phyloP scores from a whole-genome alignment of 2,113 vertebrate species.

The Tychaedon coryphoeus region DNA sequence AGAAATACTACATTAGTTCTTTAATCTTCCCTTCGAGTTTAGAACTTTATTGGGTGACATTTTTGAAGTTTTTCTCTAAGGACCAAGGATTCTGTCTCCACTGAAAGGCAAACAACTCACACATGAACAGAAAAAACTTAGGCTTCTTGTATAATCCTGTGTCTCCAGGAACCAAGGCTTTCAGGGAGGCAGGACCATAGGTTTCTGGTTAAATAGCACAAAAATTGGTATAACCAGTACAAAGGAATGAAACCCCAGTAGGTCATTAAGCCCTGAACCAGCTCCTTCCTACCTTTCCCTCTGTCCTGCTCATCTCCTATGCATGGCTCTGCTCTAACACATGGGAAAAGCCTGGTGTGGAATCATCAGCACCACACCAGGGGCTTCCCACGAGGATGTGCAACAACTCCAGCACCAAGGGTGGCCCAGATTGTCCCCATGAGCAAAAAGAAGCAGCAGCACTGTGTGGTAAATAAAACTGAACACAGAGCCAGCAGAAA shows the following conservation, averaged over 20 bases:
- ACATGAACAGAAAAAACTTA: background rate
- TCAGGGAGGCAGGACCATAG: background rate
- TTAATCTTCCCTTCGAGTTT: background rate
- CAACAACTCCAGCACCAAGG: background rate
- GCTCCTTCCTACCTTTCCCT: background rate
- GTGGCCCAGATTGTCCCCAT: background rate
- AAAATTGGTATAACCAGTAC: background rate
- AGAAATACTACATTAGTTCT: background rate
- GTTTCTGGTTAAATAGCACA: background rate
- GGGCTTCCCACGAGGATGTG: background rate
- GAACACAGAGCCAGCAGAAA: background rate
- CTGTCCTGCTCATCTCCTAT: background rate
- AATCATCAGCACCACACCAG: background rate
- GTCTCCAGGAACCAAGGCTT: background rate
- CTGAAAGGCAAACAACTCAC: background rate
- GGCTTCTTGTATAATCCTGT: background rate
- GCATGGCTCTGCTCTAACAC: background rate
- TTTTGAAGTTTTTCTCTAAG: background rate
- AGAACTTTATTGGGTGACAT: background rate
- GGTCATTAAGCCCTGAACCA: background rate
- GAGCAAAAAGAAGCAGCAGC: background rate
- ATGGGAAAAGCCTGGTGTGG: rapidly evolving
- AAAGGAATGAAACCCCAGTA: background rate
- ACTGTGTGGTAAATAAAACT: background rate
- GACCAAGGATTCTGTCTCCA: background rate